phyloP scores from a whole-genome alignment of 2,797 vertebrate genomes.

The Acanthiza pusilla region DNA sequence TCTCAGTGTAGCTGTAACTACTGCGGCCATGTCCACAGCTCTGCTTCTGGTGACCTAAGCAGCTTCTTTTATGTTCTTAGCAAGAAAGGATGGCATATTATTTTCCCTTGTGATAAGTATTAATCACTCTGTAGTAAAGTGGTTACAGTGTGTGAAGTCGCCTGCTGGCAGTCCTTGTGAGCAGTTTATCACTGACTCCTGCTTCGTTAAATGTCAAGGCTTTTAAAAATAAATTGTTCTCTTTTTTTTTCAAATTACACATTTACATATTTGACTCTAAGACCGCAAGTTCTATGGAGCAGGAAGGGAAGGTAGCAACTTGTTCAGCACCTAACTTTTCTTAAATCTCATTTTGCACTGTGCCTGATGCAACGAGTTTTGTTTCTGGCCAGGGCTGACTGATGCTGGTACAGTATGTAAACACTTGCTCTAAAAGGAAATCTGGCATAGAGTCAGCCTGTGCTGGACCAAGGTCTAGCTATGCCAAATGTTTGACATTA shows the following conservation, averaged over 20 bases:
- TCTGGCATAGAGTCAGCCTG: neutral
- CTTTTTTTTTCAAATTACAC: neutral
- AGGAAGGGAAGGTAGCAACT: neutral
- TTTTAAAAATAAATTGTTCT: constrained; percentile 12
- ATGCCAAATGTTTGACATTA: neutral
- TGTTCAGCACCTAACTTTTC: neutral
- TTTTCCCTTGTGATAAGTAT: constrained; percentile 28
- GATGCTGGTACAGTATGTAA: neutral
- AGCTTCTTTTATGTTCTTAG: constrained; percentile 31
- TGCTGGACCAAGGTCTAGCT: neutral
- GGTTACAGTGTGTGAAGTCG: neutral
- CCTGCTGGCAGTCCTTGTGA: constrained; percentile 38
- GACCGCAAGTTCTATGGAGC: neutral
- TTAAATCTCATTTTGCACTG: neutral
- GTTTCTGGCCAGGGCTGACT: neutral
- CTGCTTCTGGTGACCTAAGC: constrained; percentile 13
- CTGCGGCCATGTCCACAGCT: neutral
- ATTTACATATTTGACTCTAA: neutral
- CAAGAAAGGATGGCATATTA: constrained; percentile 16
- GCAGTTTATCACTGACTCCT: constrained; percentile 16
- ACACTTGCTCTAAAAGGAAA: neutral
- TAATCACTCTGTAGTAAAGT: constrained; percentile 33
- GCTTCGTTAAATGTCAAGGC: neutral
- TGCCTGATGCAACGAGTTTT: neutral
- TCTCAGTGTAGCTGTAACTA: neutral